Evolutionary conservation across 2,888 invertebrate genomes (phyloP).

Genomic region (Lycia hirtaria): DNA sequence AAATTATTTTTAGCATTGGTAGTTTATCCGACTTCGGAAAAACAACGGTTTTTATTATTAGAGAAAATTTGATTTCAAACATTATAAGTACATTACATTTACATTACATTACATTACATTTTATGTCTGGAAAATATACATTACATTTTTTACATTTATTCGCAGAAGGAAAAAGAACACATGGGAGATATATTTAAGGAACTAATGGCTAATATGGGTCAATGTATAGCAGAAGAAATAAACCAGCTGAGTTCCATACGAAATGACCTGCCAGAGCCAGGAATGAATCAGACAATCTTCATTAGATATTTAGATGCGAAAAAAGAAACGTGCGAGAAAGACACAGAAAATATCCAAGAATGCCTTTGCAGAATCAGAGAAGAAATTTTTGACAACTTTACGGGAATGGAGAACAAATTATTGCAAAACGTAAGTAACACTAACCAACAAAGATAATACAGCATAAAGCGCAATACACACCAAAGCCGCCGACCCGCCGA

Average conservation of each 20-base stretch:
- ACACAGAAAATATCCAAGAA: conserved; percentile 45
- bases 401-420: conserved; percentile 46
- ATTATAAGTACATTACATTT: no score
- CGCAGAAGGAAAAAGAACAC: conserved; percentile 50
- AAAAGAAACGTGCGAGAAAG: conserved; percentile 46
- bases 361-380: conserved; percentile 50
- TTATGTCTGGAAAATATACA: neutral
- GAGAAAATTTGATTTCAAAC: no score
- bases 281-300: conserved; percentile 48
- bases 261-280: conserved; percentile 24
- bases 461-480: neutral
- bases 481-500: no score
- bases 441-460: neutral
- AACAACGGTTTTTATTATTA: no score
- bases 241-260: conserved; percentile 39
- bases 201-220: conserved; percentile 45
- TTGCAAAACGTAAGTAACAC: conserved; percentile 52
- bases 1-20: no score
- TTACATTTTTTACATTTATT: conserved; percentile 24
- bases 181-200: conserved; percentile 48
- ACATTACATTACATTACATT: no score
- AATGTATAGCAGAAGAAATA: conserved; percentile 51
- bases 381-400: conserved; percentile 49
- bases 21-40: no score
- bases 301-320: conserved; percentile 48